Percentiles rank a stretch among this genome's conserved stretches.
Conservation (phyloP, 2,797 vertebrate genomes). For the Hippoglossus hippoglossus region DNA sequence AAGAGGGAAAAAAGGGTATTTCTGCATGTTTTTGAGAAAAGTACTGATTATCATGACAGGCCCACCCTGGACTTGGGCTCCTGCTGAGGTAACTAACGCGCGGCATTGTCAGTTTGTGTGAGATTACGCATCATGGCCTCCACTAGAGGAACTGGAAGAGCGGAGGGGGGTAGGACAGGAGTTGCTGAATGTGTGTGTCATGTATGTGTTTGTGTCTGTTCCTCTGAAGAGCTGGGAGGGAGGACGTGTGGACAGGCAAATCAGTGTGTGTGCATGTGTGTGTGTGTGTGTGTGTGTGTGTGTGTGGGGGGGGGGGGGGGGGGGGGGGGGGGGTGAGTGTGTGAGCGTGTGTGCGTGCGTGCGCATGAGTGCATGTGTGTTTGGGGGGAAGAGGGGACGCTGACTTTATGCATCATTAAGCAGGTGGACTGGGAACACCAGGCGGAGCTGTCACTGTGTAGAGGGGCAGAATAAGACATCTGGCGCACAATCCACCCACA, state of each 20-base stretch:
- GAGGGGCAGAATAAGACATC: slow-evolving; percentile 71
- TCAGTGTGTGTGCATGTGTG: slow-evolving; percentile 31
- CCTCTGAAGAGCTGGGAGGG: slow-evolving; percentile 46
- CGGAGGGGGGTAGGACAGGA: slow-evolving; percentile 38
- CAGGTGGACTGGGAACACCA: slow-evolving; percentile 76
- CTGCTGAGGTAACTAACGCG: slow-evolving; percentile 68
- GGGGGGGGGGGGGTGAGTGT: slow-evolving; percentile 29
- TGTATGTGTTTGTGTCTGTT: slow-evolving; percentile 36
- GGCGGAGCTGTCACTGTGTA: slow-evolving; percentile 57
- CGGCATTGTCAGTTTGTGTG: slow-evolving; percentile 75
- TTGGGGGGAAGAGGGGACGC: slow-evolving; percentile 49
- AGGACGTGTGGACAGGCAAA: slow-evolving; percentile 56
- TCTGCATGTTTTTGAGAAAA: slow-evolving; percentile 53
- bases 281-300: slow-evolving; percentile 29
- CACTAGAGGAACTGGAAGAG: slow-evolving; percentile 43
- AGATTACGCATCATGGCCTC: slow-evolving; percentile 71
- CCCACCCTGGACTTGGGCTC: slow-evolving; percentile 51
- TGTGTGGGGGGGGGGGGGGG: slow-evolving; percentile 41
- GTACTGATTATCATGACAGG: slow-evolving; percentile 67
- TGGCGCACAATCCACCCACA: slow-evolving; percentile 72
- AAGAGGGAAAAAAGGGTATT: slow-evolving; percentile 31
- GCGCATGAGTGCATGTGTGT: slow-evolving; percentile 35
- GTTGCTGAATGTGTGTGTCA: slow-evolving; percentile 39
- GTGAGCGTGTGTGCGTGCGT: slow-evolving; percentile 35
- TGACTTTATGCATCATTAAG: slow-evolving; percentile 82